phyloP scores from a whole-genome alignment of 1,140 invertebrate species.

The Orchesella cincta region DNA sequence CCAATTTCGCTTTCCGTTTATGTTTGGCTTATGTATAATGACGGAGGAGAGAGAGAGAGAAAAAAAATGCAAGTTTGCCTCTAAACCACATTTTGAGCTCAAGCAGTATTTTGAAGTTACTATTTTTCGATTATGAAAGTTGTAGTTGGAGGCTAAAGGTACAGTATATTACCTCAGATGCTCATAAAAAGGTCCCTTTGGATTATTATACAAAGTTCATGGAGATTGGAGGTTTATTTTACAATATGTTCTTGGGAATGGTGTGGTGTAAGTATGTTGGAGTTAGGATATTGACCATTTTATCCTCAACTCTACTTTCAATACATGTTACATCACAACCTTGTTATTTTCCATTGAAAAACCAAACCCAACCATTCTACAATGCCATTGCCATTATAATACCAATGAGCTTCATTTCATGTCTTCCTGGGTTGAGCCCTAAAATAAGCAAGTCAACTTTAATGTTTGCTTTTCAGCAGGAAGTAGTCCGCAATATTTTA shows the following conservation, averaged over 20 bases:
- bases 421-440: constrained; percentile 8
- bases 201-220: background rate
- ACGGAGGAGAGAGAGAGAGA: no score
- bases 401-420: constrained; percentile 7
- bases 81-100: no score
- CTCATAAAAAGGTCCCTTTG: background rate
- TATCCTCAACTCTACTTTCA: background rate
- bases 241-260: background rate
- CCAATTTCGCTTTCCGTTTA: background rate
- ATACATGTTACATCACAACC: background rate
- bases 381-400: background rate
- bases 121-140: constrained; percentile 15
- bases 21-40: no score
- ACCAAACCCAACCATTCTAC: background rate
- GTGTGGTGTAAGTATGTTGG: background rate
- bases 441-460: constrained; percentile 16
- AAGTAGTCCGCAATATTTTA: constrained; percentile 10
- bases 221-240: background rate
- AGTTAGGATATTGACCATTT: constrained; percentile 3
- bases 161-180: background rate
- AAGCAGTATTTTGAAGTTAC: background rate
- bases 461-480: constrained; percentile 1
- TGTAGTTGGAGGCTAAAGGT: background rate
- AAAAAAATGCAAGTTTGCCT: no score
- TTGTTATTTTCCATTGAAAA: background rate